Evolutionary conservation across 2,888 invertebrate genomes (phyloP), one percentile per base, ranked within the genome.

Genomic region (Stenchaetothrips biformis): DNA sequence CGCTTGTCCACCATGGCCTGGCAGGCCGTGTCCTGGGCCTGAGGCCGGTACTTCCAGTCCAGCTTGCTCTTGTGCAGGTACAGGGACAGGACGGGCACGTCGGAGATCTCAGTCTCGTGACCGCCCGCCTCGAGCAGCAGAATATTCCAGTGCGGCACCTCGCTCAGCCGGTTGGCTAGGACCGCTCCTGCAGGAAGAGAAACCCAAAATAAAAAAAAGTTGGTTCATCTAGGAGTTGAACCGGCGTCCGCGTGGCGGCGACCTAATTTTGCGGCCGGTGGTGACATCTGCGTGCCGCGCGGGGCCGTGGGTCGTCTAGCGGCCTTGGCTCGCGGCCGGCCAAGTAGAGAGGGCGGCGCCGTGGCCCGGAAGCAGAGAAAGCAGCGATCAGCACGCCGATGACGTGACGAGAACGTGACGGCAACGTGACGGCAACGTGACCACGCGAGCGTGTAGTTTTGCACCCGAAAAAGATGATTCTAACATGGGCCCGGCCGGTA

Each of bases 41-140:
- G 95, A 0, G 96, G 92, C 83, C 95, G 93, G 87, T 95, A 96
- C 84, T 95, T 94, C 96, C 96, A 96, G 86, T 96, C 96, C 84
- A 95, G 86, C 88, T 94, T 94, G 86, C 95, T 95, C 85, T 95
- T 94, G 87, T 96, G 96, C 84, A 96, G 89, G 86, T 95, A 96
- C 78, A 96, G 86, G 77, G 95, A 95, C n/a, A 96, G 87, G 79
- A 95, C 89, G 0, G 95, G 96, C 6, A 95, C 95, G 85, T 95
- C 95, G 0, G 94, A 93, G 79, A 95, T 92, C 85, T 95, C 95
- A 0, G 94, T 95, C 86, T 96, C 95, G 83, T 94, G 94, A 0
- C 95, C 95, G 13, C 96, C 96, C 0, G 95, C 95, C 86, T 96
- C 96, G 78, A 96, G 84, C 16, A 96, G 86, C 78, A 96, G 87